A percentile compares a stretch with the other conserved stretches of the same genome.
phyloP scores from a whole-genome alignment of 2,888 invertebrate genomes.

The Mantis religiosa region DNA sequence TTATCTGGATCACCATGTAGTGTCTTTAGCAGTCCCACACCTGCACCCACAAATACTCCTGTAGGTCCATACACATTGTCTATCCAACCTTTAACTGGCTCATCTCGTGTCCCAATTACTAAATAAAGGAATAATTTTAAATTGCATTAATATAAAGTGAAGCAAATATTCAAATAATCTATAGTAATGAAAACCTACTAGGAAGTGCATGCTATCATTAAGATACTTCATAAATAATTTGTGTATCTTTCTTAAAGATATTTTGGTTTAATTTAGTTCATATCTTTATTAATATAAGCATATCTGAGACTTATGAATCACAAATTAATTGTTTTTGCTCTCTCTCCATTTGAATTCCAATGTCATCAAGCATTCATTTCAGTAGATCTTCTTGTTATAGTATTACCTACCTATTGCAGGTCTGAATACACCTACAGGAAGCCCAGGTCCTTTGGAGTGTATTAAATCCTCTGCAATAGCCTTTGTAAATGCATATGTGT shows the following conservation, averaged over 20 bases:
- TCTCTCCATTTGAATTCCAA: too few relatives aligned
- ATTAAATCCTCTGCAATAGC: slow-evolving; percentile 74
- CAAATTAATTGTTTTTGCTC: too few relatives aligned
- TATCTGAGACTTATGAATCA: too few relatives aligned
- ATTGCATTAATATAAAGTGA: neutral
- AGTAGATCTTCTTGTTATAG: neutral
- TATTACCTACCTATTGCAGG: slow-evolving; percentile 50
- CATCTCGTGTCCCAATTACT: slow-evolving; percentile 43
- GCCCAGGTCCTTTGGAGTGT: slow-evolving; percentile 44
- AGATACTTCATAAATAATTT: too few relatives aligned
- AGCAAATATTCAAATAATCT: too few relatives aligned
- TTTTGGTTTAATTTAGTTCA: too few relatives aligned
- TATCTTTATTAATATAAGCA: too few relatives aligned
- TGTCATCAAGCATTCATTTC: too few relatives aligned
- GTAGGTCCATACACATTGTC: slow-evolving; percentile 68
- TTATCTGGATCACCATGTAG: slow-evolving; percentile 51
- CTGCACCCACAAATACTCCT: slow-evolving; percentile 50
- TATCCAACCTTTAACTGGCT: slow-evolving; percentile 58
- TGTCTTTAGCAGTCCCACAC: slow-evolving; percentile 58
- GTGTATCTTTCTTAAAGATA: too few relatives aligned
- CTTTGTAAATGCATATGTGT: slow-evolving; percentile 90
- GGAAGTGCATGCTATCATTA: too few relatives aligned
- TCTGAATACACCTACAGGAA: slow-evolving; percentile 54
- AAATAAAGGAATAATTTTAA: neutral
- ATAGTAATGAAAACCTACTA: too few relatives aligned